Percentiles rank a stretch among this genome's conserved stretches.
Conservation (phyloP, 2,888 invertebrate genomes). For the Artemia sinica region DNA sequence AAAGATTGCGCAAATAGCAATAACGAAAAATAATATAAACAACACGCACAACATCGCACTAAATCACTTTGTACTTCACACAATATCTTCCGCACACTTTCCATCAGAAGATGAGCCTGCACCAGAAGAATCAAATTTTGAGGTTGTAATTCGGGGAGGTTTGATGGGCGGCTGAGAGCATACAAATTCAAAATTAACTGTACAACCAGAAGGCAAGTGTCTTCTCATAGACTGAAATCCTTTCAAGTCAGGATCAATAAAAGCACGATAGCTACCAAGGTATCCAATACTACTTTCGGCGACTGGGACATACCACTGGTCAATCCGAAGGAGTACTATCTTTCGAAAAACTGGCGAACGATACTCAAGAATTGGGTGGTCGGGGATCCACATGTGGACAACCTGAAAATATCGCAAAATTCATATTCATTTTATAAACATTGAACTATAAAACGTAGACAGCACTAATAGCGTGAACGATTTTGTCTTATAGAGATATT, state of each 20-base stretch:
- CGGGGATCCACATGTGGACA: slow-evolving; percentile 85
- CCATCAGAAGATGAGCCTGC: no score
- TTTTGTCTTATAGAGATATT: neutral
- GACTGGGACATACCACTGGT: slow-evolving; percentile 79
- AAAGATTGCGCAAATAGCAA: no score
- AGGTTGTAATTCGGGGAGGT: slow-evolving; percentile 4
- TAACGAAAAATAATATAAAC: no score
- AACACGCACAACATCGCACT: no score
- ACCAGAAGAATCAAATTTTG: neutral
- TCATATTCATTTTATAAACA: no score
- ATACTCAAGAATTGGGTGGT: slow-evolving; percentile 66
- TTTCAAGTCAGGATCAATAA: neutral
- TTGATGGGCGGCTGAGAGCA: neutral
- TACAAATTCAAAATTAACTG: neutral
- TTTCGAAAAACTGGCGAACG: slow-evolving; percentile 82
- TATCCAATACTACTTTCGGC: slow-evolving; percentile 72
- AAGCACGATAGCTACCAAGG: slow-evolving; percentile 35
- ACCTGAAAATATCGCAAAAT: slow-evolving; percentile 43
- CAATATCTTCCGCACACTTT: no score
- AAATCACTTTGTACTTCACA: no score
- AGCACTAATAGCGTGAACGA: no score
- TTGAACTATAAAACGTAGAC: no score
- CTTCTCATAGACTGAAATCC: neutral
- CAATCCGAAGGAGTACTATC: slow-evolving; percentile 76
- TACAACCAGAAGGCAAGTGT: neutral